Evolutionary conservation across 2,797 vertebrate genomes (phyloP).

Genomic region (Acomys russatus): DNA sequence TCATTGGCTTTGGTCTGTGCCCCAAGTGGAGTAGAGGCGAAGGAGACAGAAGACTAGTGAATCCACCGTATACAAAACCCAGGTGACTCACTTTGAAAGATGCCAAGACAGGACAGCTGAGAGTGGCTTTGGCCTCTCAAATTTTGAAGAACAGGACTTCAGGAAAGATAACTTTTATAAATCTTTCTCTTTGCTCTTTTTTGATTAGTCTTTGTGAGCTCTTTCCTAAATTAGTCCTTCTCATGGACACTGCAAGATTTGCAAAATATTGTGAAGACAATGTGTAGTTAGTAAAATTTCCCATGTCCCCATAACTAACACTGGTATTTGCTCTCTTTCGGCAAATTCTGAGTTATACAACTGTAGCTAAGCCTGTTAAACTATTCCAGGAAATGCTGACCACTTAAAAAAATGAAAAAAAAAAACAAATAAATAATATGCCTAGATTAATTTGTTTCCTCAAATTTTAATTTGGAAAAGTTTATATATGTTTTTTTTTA

Average conservation of each 20-base stretch:
- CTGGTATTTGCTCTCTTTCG: neutral
- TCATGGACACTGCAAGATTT: neutral
- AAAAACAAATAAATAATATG: neutral
- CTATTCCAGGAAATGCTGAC: neutral
- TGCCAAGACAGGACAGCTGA: neutral
- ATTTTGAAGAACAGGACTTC: neutral
- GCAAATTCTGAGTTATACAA: neutral
- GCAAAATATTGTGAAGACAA: neutral
- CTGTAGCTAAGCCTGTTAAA: neutral
- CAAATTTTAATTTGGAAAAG: conserved; percentile 1
- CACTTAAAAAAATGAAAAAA: neutral
- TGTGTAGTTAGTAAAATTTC: neutral
- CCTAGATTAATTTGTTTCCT: neutral
- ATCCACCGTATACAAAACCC: too few species aligned
- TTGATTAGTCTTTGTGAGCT: neutral
- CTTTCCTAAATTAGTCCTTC: neutral
- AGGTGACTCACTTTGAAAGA: neutral
- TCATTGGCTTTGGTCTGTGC: neutral
- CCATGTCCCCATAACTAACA: neutral
- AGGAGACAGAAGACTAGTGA: neutral
- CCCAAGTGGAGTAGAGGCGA: neutral
- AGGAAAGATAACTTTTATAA: neutral
- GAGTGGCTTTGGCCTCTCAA: neutral
- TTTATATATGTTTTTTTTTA: neutral
- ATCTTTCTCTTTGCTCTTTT: neutral